These are phyloP conservation scores for Aproaerema taeniolella DNA, from an alignment of 2,888 invertebrate species.

Conservation along the genomic window DNA sequence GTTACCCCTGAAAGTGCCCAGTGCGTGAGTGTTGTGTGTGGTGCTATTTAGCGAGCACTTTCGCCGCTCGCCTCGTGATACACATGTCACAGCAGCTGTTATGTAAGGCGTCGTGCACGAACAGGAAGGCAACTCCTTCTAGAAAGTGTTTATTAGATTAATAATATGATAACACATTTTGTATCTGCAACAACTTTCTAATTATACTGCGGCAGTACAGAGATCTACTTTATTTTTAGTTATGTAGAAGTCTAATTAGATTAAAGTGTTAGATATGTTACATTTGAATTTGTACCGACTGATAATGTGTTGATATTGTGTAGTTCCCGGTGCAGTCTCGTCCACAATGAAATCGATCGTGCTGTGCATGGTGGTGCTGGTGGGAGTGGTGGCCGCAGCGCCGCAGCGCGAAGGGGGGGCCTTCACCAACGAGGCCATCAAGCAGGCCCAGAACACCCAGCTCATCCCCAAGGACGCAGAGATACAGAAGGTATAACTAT, in stretches of 20 bases:
- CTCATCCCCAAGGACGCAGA: constrained; percentile 91
- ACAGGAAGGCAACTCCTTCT: constrained; percentile 6
- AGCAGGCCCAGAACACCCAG: constrained; percentile 90
- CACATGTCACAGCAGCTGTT: constrained; percentile 8
- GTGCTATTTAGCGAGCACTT: constrained; percentile 32
- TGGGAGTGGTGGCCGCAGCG: constrained; percentile 72
- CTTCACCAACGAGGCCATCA: constrained; percentile 91
- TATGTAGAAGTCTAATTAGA: too few relatives aligned
- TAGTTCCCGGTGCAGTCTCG: background rate
- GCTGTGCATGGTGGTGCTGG: constrained; percentile 58
- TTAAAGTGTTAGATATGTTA: too few relatives aligned
- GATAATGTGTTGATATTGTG: too few relatives aligned
- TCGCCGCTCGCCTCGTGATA: constrained; percentile 12
- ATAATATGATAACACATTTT: background rate
- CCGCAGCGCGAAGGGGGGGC: constrained; percentile 89
- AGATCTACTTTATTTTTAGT: too few relatives aligned
- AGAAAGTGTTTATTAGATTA: constrained; percentile 4
- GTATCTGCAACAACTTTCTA: background rate
- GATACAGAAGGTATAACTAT: constrained; percentile 83
- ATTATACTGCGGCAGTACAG: background rate
- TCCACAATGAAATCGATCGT: constrained; percentile 50
- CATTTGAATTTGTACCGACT: too few relatives aligned
- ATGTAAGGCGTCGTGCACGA: constrained; percentile 3
- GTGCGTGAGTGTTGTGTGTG: constrained; percentile 30
- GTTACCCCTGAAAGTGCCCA: too few relatives aligned